Conservation (phyloP, 2,797 vertebrate genomes). For the Sebastes itinus region DNA sequence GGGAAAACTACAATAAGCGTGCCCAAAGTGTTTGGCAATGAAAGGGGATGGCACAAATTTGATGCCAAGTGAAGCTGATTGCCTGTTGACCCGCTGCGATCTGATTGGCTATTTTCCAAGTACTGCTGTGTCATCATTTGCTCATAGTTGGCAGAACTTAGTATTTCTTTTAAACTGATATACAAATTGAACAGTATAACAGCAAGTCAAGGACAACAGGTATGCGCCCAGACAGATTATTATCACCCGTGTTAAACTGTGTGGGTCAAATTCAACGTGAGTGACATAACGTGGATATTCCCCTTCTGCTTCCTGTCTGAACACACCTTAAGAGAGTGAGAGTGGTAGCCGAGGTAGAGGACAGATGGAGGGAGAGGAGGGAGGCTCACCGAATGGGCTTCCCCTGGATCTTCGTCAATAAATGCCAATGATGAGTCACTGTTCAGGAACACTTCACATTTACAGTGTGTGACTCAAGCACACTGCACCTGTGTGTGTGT, state of each 20-base stretch:
- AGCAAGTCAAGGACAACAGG: neutral
- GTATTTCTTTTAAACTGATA: neutral
- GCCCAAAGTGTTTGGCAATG: neutral
- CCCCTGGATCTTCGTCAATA: slow-evolving; percentile 18
- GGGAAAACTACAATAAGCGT: neutral
- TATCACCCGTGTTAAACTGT: neutral
- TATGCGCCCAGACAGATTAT: neutral
- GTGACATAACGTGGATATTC: neutral
- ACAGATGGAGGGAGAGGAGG: neutral
- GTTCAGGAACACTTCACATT: neutral
- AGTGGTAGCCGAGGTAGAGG: neutral
- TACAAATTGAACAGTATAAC: neutral
- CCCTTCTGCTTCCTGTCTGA: neutral
- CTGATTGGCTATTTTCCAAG: neutral
- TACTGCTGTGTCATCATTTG: neutral
- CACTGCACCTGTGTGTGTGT: neutral
- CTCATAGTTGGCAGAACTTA: neutral
- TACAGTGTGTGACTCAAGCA: neutral
- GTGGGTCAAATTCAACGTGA: neutral
- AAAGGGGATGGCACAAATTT: neutral
- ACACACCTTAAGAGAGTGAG: neutral
- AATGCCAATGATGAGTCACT: slow-evolving; percentile 10
- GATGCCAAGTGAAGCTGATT: neutral
- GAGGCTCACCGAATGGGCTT: slow-evolving; percentile 3
- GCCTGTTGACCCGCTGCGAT: neutral